A percentile compares a stretch with the other conserved stretches of the same genome.
These are phyloP conservation scores for Hyaena hyaena DNA, from an alignment of 2,113 vertebrate genomes.

Conservation along the genomic window DNA sequence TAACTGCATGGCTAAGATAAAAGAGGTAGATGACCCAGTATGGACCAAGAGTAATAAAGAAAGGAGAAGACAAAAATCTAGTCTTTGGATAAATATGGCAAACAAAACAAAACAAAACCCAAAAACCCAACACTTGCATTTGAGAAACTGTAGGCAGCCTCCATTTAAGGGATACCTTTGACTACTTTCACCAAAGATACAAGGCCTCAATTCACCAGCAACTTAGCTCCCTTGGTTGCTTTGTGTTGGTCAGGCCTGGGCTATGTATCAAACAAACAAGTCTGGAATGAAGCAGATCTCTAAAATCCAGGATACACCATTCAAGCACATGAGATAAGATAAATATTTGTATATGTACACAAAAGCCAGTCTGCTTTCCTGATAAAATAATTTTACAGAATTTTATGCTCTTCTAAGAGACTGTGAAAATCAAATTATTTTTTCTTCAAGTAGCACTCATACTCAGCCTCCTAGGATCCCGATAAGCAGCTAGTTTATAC, in stretches of 20 bases:
- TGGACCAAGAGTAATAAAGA: neutral
- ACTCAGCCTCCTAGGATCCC: neutral
- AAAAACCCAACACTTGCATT: neutral
- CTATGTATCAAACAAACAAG: neutral
- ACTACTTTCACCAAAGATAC: neutral
- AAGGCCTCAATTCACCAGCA: neutral
- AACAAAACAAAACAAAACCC: neutral
- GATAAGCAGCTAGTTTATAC: neutral
- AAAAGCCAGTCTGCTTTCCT: neutral
- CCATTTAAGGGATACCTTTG: neutral
- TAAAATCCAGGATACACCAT: neutral
- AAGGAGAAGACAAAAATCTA: neutral
- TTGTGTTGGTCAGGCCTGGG: neutral
- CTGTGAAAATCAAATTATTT: constrained; percentile 4
- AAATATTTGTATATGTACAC: neutral
- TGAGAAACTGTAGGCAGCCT: neutral
- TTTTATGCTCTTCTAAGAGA: constrained; percentile 1
- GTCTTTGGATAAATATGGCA: neutral
- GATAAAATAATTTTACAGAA: neutral
- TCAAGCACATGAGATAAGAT: neutral
- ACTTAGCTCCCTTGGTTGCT: neutral
- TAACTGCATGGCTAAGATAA: neutral
- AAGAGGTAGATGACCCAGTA: neutral
- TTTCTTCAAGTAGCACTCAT: constrained; percentile 25
- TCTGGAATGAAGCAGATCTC: neutral